These are phyloP conservation scores for Elysia chlorotica DNA, from an alignment of 1,140 invertebrate genomes.

Conservation along the genomic window DNA sequence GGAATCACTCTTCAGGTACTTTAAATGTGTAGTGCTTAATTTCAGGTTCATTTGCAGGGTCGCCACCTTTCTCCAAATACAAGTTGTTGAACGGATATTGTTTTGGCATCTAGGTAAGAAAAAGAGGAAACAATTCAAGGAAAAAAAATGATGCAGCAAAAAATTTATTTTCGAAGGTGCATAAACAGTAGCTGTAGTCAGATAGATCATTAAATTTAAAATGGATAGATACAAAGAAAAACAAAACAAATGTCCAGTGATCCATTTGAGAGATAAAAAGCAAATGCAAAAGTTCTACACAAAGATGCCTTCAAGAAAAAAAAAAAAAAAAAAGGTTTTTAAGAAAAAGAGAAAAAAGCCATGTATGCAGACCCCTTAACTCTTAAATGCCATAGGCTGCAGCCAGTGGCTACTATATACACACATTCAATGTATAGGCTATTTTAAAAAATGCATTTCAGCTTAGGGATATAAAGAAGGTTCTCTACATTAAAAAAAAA, in stretches of 20 bases:
- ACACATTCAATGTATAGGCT: too few relatives aligned
- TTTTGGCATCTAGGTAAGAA: slow-evolving; percentile 34
- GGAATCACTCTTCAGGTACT: slow-evolving; percentile 22
- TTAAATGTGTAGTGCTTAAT: slow-evolving; percentile 43
- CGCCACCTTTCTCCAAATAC: slow-evolving; percentile 31
- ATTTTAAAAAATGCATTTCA: too few relatives aligned
- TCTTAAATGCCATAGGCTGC: too few relatives aligned
- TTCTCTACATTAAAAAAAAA: too few relatives aligned
- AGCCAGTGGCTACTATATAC: too few relatives aligned
- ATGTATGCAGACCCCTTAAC: too few relatives aligned
- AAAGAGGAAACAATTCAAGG: background rate
- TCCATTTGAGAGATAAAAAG: background rate
- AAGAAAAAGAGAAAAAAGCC: too few relatives aligned
- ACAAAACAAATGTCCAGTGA: background rate
- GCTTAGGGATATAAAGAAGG: too few relatives aligned
- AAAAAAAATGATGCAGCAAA: background rate
- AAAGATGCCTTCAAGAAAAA: background rate
- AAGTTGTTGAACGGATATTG: slow-evolving; percentile 35
- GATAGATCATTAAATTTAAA: too few relatives aligned
- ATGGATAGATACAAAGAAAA: too few relatives aligned
- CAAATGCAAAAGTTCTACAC: background rate
- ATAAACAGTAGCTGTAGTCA: too few relatives aligned
- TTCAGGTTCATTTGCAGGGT: slow-evolving; percentile 13
- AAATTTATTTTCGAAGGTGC: too few relatives aligned
- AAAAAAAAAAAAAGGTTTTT: background rate